Base-by-base conservation (phyloP, 2,113 vertebrate genomes). In the Oreotrochilus melanogaster region DNA sequence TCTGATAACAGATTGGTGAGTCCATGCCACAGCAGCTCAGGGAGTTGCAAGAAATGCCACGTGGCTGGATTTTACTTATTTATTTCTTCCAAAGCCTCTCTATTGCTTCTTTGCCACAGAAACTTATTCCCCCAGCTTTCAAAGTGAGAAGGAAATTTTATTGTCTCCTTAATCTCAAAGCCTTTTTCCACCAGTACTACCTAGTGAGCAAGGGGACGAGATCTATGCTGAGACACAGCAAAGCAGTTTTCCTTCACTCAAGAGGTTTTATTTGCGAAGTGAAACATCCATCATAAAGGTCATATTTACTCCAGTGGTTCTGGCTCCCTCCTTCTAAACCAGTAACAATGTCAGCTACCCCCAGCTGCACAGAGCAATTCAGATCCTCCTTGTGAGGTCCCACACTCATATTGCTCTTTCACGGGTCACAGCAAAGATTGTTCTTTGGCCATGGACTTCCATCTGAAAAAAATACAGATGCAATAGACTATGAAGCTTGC, bases 1-100 rank as follows among this genome's bases (percentile, higher is more conserved):
- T 62, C 23, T 66, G 79, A 86, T 94, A 95, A 95, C 88, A 94
- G 94, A 97, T 94, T 88, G 90, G 86, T 58, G 88, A 94, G 88
- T 66, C 88, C 37, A 14, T 70, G 75, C 88, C 74, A 80, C 60
- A 42, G 86, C 88, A 92, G 67, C 90, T 83, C 47, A 88, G 94
- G 92, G 92, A 96, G 42, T 18, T 88, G 64, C 78, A 96, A 78
- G 60, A 83, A 94, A 53, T 88, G 72, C 82, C 91, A 83, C 39
- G 79, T 90, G 92, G 81, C 50, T 88, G 67, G 71, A 45, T 75
- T 91, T 88, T 57, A 18, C 22, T 91, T 71, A 22, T 30, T 51
- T 24, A 7, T 50, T 30, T 51, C 43, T 33, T 6, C 54, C 47
- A 53, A 47, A 83, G 11, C 45, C 37, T 88, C 71, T 76, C 67